Base-by-base conservation (phyloP, 2,113 vertebrate genomes). In the Passerina amoena region DNA sequence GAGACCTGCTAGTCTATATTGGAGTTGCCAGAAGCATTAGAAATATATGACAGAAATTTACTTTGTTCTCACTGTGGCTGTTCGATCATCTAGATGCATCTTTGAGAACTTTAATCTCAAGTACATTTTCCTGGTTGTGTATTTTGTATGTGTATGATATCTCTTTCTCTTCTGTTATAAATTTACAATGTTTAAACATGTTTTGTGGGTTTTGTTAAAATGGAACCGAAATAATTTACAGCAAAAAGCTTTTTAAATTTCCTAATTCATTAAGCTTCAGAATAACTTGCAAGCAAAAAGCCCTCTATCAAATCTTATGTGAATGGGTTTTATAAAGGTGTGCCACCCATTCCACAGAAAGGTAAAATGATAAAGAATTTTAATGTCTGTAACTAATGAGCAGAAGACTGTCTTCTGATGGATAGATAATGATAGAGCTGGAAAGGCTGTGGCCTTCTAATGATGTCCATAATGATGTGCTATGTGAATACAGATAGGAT, bases 371-470 rank as follows among this genome's bases (percentile, higher is more conserved):
- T 80, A 48, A 90, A 88, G 68, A 90, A 81, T 93, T 82, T 72
- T 64, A 71, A 82, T 68, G 35, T 72, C 87, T 87, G 44, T 94
- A 92, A 91, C 57, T 82, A 91, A 94, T 85, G 63, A 96, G 60
- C 77, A 94, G 87, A 94, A 91, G 57, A 79, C 37, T 69, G 60
- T 28, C 84, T 94, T 97, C 83, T 80, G 81, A 84, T 94, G 27
- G 84, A 75, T 78, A 75, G 87, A 37, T 82, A 87, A 84, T 51
- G 73, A 87, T 75, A 92, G 66, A 85, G 40, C 78, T 95, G 54
- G 50, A 90, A 87, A 87, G 57, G 66, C 85, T 91, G 73, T 87
- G 78, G 87, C 88, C 82, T 94, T 95, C 48, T 96, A 82, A 94
- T 90, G 89, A 86, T 86, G 63, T 92, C 86, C 70, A 76, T 90